phyloP scores from a whole-genome alignment of 2,888 invertebrate species.

The Eubasilissa splendida region DNA sequence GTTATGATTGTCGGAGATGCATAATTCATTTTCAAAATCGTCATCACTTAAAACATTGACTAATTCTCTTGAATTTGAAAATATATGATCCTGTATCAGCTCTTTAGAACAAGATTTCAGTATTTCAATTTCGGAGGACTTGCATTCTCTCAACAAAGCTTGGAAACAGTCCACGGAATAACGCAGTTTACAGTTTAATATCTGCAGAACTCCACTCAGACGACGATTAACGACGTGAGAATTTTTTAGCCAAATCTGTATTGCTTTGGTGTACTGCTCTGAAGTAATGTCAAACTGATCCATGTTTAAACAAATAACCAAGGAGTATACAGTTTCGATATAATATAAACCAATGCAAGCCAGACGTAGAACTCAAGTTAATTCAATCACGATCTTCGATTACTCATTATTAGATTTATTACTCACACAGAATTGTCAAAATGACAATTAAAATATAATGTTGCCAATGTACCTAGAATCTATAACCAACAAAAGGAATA shows the following conservation, averaged over 20 bases:
- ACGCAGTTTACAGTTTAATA: conserved; percentile 38
- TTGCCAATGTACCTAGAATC: neutral
- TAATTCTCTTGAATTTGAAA: conserved; percentile 32
- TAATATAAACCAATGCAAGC: too few species aligned
- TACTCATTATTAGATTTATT: too few species aligned
- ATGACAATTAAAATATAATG: neutral
- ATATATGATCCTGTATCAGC: conserved; percentile 24
- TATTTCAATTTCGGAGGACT: neutral
- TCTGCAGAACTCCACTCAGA: conserved; percentile 73
- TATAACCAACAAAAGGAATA: too few species aligned
- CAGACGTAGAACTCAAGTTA: too few species aligned
- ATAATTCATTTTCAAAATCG: conserved; percentile 45
- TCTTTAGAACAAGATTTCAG: conserved; percentile 29
- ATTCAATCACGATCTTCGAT: too few species aligned
- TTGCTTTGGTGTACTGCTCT: conserved; percentile 76
- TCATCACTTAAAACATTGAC: conserved; percentile 22
- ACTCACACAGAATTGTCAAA: neutral
- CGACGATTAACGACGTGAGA: conserved; percentile 83
- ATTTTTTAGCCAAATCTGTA: conserved; percentile 76
- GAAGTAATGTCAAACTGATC: conserved; percentile 56
- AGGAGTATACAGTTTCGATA: too few species aligned
- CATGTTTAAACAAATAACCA: conserved; percentile 1
- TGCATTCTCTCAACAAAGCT: conserved; percentile 26
- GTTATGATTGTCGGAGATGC: conserved; percentile 60
- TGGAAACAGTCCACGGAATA: conserved; percentile 24